Base-by-base conservation (phyloP, 1,140 invertebrate genomes). In the Trichoplusia ni region DNA sequence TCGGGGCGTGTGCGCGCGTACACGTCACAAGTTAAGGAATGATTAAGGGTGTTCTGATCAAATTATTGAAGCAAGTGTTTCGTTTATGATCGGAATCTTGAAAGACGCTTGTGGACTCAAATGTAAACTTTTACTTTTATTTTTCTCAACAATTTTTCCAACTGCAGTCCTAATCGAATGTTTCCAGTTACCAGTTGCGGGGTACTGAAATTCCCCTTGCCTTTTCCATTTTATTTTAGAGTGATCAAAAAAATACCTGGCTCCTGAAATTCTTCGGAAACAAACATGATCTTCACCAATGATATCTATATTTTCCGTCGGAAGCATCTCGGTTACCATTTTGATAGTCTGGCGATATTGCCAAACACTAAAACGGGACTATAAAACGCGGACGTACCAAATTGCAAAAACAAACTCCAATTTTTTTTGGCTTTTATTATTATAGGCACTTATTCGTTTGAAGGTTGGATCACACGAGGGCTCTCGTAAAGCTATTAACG, bases 1-100 rank as follows among this genome's bases (percentile, higher is more conserved):
- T 53, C 19, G 38, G 7, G 21, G 19, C 49, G 38, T 31, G 29
- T 29, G 47, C 38, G 54, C 35, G 18, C 37, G n/a, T n/a, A 49
- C 35, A 61, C 49, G 40, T 54, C 47, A 40, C 14, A 49, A 44
- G 38, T 56, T 59, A 64, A 62, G 27, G 38, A 33, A 63, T 66
- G 68, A 70, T 70, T 70, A 70, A 70, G 62, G 58, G 38, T 61
- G 58, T 70, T 65, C 56, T 65, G 62, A 61, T 35, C 37, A 40
- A 40, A 47, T 70, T 70, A 70, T 70, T 66, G 62, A 23, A 29
- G 18, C 23, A 58, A 58, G 38, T 58, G 38, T 58, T 42, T 18
- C 14, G 54, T 58, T 58, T 58, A 42, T 58, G 37, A 44, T 58
- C 38, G 14, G 27, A 58, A 44, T 58, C 31, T 44, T 44, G 51